A percentile compares a stretch with the other conserved stretches of the same genome.
Conservation (phyloP, 2,113 vertebrate species). For the mouse (Mus musculus) region GRCm39 chr14:30447501-30448000, state of each 20-base stretch:
- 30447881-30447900: too few species aligned
- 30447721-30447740: background rate
- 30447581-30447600: background rate
- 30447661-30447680: background rate
- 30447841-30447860: too few species aligned
- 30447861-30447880: too few species aligned
- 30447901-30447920: too few species aligned
- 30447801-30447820: slow-evolving; percentile 13
- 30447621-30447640: background rate
- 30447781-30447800: background rate
- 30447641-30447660: background rate
- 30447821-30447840: background rate
- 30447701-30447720: background rate
- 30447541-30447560: slow-evolving; percentile 28
- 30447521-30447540: background rate
- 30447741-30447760: background rate
- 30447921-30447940: too few species aligned
- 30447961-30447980: too few species aligned
- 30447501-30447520: background rate
- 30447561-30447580: slow-evolving; percentile 24
- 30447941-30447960: too few species aligned
- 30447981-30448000: too few species aligned
- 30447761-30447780: background rate
- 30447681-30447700: background rate
- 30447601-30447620: background rate